Conservation (phyloP, 2,797 vertebrate genomes). For the Lacerta viridis region DNA sequence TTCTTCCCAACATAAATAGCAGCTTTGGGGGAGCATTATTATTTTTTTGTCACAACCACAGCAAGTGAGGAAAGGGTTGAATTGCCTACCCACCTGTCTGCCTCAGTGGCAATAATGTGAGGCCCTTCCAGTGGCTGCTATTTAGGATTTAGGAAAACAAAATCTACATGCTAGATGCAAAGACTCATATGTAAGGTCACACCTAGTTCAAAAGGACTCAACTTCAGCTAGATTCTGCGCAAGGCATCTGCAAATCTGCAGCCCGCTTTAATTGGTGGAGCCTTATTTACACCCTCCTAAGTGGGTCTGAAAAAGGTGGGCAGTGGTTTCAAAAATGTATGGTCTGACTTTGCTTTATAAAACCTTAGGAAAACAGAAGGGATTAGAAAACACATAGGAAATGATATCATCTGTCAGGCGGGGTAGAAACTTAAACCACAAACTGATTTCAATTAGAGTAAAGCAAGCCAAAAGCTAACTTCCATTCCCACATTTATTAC, state of each 20-base stretch:
- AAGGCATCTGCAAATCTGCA: constrained; percentile 67
- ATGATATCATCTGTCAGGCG: constrained; percentile 85
- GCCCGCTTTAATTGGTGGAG: constrained; percentile 61
- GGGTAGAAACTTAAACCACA: constrained; percentile 83
- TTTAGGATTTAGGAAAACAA: background rate
- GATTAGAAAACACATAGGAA: constrained; percentile 84
- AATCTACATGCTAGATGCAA: background rate
- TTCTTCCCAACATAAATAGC: background rate
- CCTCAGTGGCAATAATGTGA: background rate
- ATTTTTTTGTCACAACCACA: background rate
- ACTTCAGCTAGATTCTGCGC: background rate
- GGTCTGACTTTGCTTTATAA: constrained; percentile 77
- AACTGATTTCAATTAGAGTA: constrained; percentile 85
- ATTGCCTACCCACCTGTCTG: background rate
- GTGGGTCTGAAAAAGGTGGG: constrained; percentile 77
- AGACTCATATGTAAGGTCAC: background rate
- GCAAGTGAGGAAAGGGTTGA: background rate
- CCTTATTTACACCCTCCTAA: constrained; percentile 72
- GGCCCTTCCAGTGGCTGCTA: background rate
- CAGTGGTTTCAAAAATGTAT: constrained; percentile 78
- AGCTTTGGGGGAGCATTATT: background rate
- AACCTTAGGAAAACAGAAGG: constrained; percentile 83
- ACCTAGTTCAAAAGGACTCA: background rate
- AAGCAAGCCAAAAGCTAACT: constrained; percentile 83
- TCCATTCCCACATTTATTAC: constrained; percentile 83